Percentiles rank a stretch among this genome's conserved stretches.
Evolutionary conservation across 2,113 vertebrate genomes (phyloP).

Genomic region (Bos indicus): DNA sequence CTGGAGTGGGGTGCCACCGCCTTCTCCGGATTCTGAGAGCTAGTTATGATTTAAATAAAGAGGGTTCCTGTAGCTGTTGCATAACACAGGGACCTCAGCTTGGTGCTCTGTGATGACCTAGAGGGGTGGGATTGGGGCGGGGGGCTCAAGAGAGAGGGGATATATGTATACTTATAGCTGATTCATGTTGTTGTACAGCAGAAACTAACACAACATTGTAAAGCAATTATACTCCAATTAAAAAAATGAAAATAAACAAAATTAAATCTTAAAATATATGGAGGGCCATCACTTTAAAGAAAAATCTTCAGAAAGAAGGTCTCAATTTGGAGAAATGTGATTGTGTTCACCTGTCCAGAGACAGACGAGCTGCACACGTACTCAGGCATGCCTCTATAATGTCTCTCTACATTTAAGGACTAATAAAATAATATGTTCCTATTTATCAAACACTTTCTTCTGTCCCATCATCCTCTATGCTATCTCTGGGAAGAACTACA

Average conservation of each 20-base stretch:
- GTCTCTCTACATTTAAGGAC: not conserved
- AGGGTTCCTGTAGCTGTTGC: not conserved
- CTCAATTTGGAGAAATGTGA: constrained; percentile 25
- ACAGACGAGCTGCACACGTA: not conserved
- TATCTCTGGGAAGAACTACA: not conserved
- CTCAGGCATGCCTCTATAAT: not conserved
- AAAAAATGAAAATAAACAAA: not conserved
- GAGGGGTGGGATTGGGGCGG: not conserved
- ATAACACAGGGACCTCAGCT: not conserved
- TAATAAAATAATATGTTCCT: not conserved
- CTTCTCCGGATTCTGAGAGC: not conserved
- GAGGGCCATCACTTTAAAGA: not conserved
- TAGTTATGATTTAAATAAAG: not conserved
- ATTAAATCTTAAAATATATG: not conserved
- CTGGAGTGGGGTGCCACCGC: too few relatives aligned
- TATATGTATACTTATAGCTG: not conserved
- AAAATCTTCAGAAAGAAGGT: not conserved
- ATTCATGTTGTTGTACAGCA: not conserved
- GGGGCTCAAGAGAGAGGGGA: not conserved
- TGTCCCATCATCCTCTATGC: constrained; percentile 10
- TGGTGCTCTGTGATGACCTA: not conserved
- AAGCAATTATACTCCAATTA: not conserved
- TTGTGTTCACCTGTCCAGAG: not conserved
- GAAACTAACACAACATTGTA: not conserved
- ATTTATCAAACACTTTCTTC: not conserved